Evolutionary conservation across 35 echinoderm and acorn worm species (phyloP), one percentile per base, ranked within the genome.

Genomic region (Nesometra sesokonis): DNA sequence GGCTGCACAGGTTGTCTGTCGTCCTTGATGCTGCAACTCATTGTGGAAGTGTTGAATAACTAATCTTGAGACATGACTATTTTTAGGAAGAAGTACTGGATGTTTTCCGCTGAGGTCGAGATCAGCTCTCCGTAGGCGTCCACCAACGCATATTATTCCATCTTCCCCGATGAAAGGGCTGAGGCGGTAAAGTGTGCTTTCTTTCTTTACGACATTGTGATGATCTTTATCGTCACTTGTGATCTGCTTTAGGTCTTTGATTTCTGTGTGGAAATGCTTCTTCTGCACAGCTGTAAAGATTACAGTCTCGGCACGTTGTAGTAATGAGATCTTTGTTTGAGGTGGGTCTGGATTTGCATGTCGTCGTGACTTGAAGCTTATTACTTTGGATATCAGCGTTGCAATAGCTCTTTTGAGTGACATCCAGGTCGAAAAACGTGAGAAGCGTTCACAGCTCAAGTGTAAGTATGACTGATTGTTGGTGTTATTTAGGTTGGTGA

Each of bases 81-180:
- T 35, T 67, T 89, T 86, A 0, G 87, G 91, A 32, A 93, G 91
- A 27, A 93, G 80, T 13, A 93, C 81, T 13, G 87, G 91, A 80
- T 93, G 91, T 13, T 43, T 78, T 27, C 82, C 78, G 15, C 82
- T 21, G 17, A 86, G 77, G 30, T 83, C 52, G 31, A 89, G 83
- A 33, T 89, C 83, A 27, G 91, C 35, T 32, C 82, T 43, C 11
- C 83, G 30, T 33, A 93, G 84, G 35, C 91, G 82, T 30, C 91
- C 91, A 36, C 87, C 83, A 46, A 89, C 91, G 43, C 82, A 84
- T n/a, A 93, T 46, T 21, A 89, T 0, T 38, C 86, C 86, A 9
- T 82, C 80, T 47, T 93, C 29, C 37, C 84, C 86, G 9, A 88
- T 39, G 34, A 88, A 84, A 34, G 91, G 86, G 30, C 80, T 77